A percentile compares a stretch with the other conserved stretches of the same genome.
phyloP scores from a whole-genome alignment of 2,113 vertebrate genomes.

The Chaetops frenatus region DNA sequence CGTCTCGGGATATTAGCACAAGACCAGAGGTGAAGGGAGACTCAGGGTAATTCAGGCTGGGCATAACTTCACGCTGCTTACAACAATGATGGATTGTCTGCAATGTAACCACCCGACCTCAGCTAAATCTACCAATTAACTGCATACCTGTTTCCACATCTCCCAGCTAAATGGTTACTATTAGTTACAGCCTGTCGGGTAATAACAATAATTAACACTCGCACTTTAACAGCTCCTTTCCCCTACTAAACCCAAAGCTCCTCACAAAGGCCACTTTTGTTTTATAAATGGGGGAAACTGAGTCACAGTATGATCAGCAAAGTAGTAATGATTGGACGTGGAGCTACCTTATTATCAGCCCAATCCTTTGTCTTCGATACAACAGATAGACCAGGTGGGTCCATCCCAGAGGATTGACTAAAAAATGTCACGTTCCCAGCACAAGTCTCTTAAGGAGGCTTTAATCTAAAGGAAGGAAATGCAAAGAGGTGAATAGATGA shows the following conservation, averaged over 20 bases:
- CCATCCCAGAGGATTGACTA: not conserved
- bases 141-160: slow-evolving; percentile 20
- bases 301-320: not conserved
- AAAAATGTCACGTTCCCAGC: not conserved
- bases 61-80: slow-evolving; percentile 24
- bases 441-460: not conserved
- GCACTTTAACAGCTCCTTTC: not conserved
- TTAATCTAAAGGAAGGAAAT: not conserved
- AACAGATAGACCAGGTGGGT: not conserved
- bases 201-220: slow-evolving; percentile 16
- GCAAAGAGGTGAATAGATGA: not conserved
- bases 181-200: not conserved
- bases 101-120: slow-evolving; percentile 27
- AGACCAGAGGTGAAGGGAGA: not conserved
- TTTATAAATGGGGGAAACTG: not conserved
- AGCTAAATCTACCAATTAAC: slow-evolving; percentile 54
- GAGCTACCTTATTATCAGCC: not conserved
- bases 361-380: not conserved
- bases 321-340: not conserved
- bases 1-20: not conserved
- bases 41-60: not conserved
- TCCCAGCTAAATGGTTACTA: slow-evolving; percentile 28
- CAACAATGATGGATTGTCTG: slow-evolving; percentile 52
- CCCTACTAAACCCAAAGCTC: not conserved
- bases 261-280: not conserved